phyloP scores from a whole-genome alignment of 2,113 vertebrate genomes.

The Ailurus styani region DNA sequence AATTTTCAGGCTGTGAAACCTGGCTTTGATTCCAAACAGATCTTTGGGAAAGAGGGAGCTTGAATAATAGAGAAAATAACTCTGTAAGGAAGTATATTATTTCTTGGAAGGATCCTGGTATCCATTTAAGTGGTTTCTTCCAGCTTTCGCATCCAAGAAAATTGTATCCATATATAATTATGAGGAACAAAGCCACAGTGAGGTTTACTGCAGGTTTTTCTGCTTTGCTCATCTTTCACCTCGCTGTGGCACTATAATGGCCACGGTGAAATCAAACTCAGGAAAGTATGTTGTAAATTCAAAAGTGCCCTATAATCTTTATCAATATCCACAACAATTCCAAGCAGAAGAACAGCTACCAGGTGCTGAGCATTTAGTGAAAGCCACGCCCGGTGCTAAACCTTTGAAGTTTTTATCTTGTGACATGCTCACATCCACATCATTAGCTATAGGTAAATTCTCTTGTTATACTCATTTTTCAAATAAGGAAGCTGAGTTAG shows the following conservation, averaged over 20 bases:
- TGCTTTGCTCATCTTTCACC: neutral
- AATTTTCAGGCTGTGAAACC: constrained; percentile 71
- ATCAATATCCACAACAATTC: neutral
- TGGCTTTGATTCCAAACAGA: constrained; percentile 63
- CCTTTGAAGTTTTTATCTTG: neutral
- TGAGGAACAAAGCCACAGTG: constrained; percentile 20
- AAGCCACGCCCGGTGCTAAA: neutral
- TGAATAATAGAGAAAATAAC: constrained; percentile 62
- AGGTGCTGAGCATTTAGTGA: neutral
- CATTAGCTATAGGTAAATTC: neutral
- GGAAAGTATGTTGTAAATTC: neutral
- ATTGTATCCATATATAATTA: constrained; percentile 42
- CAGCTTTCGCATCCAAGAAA: constrained; percentile 41
- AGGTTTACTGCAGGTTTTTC: neutral
- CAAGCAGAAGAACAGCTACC: neutral
- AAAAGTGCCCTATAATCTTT: neutral
- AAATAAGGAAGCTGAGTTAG: neutral
- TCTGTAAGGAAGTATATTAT: constrained; percentile 62
- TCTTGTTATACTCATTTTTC: neutral
- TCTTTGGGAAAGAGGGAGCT: constrained; percentile 36
- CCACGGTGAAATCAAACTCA: neutral
- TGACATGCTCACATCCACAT: neutral
- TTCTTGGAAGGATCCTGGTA: constrained; percentile 57
- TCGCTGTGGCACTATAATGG: neutral
- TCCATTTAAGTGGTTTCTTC: constrained; percentile 62